Evolutionary conservation across 2,797 vertebrate genomes (phyloP), one percentile per base, ranked within the genome.

Genomic region (Tympanoctomys barrerae): DNA sequence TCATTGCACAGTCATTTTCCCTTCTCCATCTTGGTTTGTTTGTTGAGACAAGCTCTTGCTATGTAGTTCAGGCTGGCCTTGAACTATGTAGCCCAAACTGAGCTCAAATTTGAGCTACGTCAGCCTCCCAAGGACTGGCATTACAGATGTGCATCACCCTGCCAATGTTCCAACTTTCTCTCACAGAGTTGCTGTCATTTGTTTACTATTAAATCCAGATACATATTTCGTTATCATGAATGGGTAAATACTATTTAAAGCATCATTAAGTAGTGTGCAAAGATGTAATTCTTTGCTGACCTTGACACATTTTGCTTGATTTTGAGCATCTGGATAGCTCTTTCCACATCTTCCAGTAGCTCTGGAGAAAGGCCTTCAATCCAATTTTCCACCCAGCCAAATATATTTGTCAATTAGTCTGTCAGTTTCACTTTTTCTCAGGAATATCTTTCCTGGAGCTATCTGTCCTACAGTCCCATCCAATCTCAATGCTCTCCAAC

Each of bases 311-410:
- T 85, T 82, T 42, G 66, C 89, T 73, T 68, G 54, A 46, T 22
- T 89, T 75, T 83, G 85, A 87, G 70, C 16, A 57, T 94, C 80
- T 8, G 73, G 61, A 13, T 87, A 75, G 88, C 88, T 96, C 93
- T 97, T 94, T 82, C 75, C 88, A 89, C 18, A 68, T 52, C n/a
- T 90, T 94, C 82, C 70, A 80, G 36, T 39, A 86, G 18, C 86
- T 96, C 79, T 46, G 42, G 71, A 94, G 86, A 90, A 96, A 96
- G 83, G 70, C 82, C 19, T 86, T 97, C 95, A 87, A 96, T 94
- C 88, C 95, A 87, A 81, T 97, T 96, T 96, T 97, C 93, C 92
- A 94, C 91, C 78, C 64, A 42, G 90, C 92, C 93, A 49, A 49
- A 49, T 49, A 93, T 94, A 91, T 68, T 73, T 90, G 68, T 96